Evolutionary conservation across 2,797 vertebrate genomes (phyloP).

Genomic region (Vipera latastei): DNA sequence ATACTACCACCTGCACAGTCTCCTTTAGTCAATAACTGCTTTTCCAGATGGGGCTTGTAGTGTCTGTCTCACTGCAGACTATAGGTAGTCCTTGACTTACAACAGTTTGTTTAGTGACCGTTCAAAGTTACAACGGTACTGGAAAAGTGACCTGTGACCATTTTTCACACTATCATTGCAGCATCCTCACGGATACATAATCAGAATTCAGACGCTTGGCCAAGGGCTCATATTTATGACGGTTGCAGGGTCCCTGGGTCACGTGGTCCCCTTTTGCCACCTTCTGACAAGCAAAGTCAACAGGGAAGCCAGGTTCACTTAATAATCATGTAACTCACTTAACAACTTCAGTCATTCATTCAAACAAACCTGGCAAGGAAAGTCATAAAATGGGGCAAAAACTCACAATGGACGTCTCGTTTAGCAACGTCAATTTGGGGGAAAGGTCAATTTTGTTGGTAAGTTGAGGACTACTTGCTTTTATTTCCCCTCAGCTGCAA

Average conservation of each 20-base stretch:
- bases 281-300: background rate
- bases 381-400: background rate
- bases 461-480: background rate
- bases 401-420: background rate
- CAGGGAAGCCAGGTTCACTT: background rate
- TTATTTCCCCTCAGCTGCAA: background rate
- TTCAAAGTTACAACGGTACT: background rate
- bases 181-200: background rate
- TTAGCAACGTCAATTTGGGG: background rate
- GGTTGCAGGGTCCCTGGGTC: background rate
- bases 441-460: background rate
- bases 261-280: background rate
- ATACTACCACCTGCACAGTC: no score
- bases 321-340: background rate
- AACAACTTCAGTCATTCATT: no score
- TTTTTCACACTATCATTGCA: background rate
- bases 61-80: no score
- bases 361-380: background rate
- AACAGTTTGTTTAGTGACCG: background rate
- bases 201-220: no score
- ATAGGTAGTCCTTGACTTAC: background rate
- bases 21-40: no score
- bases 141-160: background rate
- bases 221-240: background rate
- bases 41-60: no score